Evolutionary conservation across 2,797 vertebrate genomes (phyloP).

Genomic region (Acropternis orthonyx): DNA sequence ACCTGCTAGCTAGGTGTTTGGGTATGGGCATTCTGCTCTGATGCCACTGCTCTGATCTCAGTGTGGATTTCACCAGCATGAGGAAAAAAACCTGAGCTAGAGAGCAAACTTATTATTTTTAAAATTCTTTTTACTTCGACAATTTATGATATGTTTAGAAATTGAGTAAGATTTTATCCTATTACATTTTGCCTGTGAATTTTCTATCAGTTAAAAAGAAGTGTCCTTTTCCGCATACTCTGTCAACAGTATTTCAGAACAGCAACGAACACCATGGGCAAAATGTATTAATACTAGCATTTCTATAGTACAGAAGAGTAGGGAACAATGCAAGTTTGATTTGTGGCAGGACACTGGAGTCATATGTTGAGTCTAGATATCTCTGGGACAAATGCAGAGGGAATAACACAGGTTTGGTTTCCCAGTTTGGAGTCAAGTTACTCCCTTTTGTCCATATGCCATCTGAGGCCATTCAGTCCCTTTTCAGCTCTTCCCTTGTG

Average conservation of each 20-base stretch:
- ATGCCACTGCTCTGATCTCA: background rate
- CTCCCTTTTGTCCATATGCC: background rate
- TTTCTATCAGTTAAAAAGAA: background rate
- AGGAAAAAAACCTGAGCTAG: background rate
- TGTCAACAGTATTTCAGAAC: background rate
- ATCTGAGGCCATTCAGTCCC: background rate
- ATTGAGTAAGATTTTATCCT: background rate
- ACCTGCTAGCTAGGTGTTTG: background rate
- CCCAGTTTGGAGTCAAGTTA: background rate
- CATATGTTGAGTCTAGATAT: background rate
- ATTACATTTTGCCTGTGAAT: background rate
- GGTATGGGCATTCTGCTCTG: background rate
- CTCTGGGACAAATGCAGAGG: background rate
- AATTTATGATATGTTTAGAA: background rate
- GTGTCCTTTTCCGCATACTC: background rate
- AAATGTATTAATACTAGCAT: background rate
- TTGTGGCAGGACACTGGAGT: background rate
- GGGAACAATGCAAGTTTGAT: background rate
- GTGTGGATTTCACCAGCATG: background rate
- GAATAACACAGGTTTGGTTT: background rate
- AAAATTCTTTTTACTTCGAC: background rate
- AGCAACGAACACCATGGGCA: background rate
- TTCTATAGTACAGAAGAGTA: background rate
- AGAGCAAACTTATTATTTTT: rapidly evolving
- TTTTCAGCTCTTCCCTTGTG: background rate